Percentiles rank a stretch among this genome's conserved stretches.
These are phyloP conservation scores for Sinelater perroti DNA, from an alignment of 2,888 invertebrate genomes.

Conservation along the genomic window DNA sequence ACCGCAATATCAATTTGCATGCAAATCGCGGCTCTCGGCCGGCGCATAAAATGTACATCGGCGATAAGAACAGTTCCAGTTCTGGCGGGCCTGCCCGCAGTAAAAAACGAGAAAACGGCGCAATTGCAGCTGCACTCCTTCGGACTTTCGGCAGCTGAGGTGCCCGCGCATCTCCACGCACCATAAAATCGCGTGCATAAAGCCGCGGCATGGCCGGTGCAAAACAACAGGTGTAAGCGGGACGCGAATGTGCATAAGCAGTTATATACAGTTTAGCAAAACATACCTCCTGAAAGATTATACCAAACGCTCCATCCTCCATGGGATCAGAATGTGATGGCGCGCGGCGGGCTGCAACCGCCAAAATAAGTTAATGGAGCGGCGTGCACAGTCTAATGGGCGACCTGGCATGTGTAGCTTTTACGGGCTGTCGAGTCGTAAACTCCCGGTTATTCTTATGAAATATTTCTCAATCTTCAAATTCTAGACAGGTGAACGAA, in stretches of 20 bases:
- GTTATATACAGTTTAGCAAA: slow-evolving; percentile 16
- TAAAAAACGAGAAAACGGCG: slow-evolving; percentile 19
- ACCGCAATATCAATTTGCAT: slow-evolving; percentile 24
- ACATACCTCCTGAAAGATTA: slow-evolving; percentile 16
- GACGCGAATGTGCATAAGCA: slow-evolving; percentile 6
- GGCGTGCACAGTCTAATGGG: slow-evolving; percentile 14
- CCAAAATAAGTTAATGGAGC: neutral
- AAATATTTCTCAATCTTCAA: slow-evolving; percentile 32
- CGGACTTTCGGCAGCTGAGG: slow-evolving; percentile 10
- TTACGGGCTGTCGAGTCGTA: slow-evolving; percentile 39
- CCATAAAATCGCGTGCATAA: slow-evolving; percentile 6
- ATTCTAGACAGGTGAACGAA: slow-evolving; percentile 30
- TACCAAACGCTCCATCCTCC: neutral
- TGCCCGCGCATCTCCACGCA: slow-evolving; percentile 1
- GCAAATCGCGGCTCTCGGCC: slow-evolving; percentile 20
- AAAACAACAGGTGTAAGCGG: slow-evolving; percentile 20
- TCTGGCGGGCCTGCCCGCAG: slow-evolving; percentile 12
- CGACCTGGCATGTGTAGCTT: slow-evolving; percentile 27
- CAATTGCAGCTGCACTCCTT: slow-evolving; percentile 19
- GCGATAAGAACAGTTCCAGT: slow-evolving; percentile 25
- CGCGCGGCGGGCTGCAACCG: neutral
- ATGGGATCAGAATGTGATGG: slow-evolving; percentile 9
- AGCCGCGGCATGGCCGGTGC: neutral
- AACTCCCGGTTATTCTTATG: slow-evolving; percentile 34
- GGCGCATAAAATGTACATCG: slow-evolving; percentile 20